Conservation (phyloP, 2,113 vertebrate genomes). For the Bucco capensis region DNA sequence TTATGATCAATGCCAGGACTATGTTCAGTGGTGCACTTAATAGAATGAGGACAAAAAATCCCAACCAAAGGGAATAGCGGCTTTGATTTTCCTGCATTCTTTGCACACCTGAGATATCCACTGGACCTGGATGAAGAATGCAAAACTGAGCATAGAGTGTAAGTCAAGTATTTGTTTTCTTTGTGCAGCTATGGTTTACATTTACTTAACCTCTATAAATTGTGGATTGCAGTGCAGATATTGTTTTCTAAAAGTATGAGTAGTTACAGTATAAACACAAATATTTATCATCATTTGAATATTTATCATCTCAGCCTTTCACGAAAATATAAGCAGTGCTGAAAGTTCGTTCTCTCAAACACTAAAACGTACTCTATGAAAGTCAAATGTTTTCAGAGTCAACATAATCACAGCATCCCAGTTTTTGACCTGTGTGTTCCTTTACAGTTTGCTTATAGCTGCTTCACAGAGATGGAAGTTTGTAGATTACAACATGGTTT, state of each 20-base stretch:
- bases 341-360: conserved; percentile 54
- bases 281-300: conserved; percentile 67
- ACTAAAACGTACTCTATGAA: conserved; percentile 66
- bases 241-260: conserved; percentile 57
- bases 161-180: conserved; percentile 46
- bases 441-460: conserved; percentile 79
- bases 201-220: conserved; percentile 42
- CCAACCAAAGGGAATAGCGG: not conserved
- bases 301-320: conserved; percentile 53
- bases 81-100: not conserved
- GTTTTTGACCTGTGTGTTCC: conserved; percentile 73
- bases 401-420: conserved; percentile 72
- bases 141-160: conserved; percentile 4
- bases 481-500: conserved; percentile 72
- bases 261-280: conserved; percentile 58
- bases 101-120: not conserved
- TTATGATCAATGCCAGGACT: not conserved
- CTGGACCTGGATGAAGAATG: conserved; percentile 17
- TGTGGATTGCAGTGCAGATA: conserved; percentile 30
- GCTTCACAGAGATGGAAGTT: conserved; percentile 73
- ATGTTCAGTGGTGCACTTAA: not conserved
- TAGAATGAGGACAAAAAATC: not conserved
- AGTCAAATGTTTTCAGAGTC: conserved; percentile 77
- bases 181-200: conserved; percentile 33
- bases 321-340: conserved; percentile 38